phyloP scores from a whole-genome alignment of 2,888 invertebrate genomes.

The Ashinkailepas kermadecensis region DNA sequence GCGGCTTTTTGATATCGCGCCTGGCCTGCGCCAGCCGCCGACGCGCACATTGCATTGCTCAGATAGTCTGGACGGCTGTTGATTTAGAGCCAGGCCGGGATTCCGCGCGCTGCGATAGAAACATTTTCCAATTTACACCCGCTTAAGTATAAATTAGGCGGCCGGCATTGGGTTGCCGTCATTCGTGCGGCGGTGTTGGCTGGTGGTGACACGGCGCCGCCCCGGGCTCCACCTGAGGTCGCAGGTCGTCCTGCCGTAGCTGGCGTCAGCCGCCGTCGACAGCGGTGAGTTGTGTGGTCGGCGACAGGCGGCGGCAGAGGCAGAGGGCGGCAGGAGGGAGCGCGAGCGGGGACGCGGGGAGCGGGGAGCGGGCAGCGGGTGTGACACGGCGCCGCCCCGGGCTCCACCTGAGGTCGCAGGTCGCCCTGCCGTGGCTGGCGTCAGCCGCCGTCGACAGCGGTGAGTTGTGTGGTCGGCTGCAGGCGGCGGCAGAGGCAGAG shows the following conservation, averaged over 20 bases:
- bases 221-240: not conserved
- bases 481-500: too few relatives aligned
- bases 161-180: not conserved
- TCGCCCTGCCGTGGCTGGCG: too few relatives aligned
- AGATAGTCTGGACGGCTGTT: not conserved
- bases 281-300: not conserved
- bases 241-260: not conserved
- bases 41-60: not conserved
- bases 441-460: too few relatives aligned
- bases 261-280: not conserved
- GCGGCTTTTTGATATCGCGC: slow-evolving; percentile 9
- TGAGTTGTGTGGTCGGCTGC: too few relatives aligned
- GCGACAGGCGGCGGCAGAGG: not conserved
- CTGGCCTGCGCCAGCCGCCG: not conserved
- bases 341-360: not conserved
- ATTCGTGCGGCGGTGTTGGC: not conserved
- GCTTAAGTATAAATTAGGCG: slow-evolving; percentile 8
- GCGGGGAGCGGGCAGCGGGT: too few relatives aligned
- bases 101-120: slow-evolving; percentile 6
- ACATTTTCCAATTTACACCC: slow-evolving; percentile 18
- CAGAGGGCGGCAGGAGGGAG: too few relatives aligned
- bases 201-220: not conserved
- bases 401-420: too few relatives aligned
- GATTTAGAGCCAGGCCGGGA: not conserved
- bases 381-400: too few relatives aligned